Conservation (phyloP, 2,113 vertebrate genomes). For the Thinocorus orbignyianus region DNA sequence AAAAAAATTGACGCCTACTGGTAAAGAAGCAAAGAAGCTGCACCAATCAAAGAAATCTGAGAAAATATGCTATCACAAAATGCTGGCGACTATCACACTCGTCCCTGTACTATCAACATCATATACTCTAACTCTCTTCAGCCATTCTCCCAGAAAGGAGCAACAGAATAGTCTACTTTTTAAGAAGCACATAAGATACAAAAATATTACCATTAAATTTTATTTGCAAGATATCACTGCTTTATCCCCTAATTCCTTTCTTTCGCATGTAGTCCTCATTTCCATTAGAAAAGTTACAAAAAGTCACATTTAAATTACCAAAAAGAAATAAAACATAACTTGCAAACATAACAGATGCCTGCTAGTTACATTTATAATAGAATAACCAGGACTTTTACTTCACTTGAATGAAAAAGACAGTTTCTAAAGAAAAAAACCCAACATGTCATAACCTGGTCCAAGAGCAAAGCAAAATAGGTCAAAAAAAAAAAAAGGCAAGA, state of each 20-base stretch:
- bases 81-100: background rate
- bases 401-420: background rate
- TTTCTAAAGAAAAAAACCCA: background rate
- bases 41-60: background rate
- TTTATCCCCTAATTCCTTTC: background rate
- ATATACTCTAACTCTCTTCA: background rate
- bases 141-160: background rate
- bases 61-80: background rate
- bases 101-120: background rate
- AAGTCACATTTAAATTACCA: background rate
- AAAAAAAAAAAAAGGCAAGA: background rate
- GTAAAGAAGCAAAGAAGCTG: background rate
- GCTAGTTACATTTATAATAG: background rate
- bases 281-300: background rate
- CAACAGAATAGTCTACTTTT: background rate
- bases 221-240: background rate
- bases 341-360: background rate
- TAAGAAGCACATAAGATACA: background rate
- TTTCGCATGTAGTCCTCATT: background rate
- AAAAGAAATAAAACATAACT: background rate
- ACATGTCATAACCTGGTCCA: background rate
- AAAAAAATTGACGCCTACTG: background rate
- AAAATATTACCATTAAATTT: background rate
- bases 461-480: background rate
- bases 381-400: background rate